Evolutionary conservation across 1,140 invertebrate genomes (phyloP).

Genomic region (Aphelinus certus): DNA sequence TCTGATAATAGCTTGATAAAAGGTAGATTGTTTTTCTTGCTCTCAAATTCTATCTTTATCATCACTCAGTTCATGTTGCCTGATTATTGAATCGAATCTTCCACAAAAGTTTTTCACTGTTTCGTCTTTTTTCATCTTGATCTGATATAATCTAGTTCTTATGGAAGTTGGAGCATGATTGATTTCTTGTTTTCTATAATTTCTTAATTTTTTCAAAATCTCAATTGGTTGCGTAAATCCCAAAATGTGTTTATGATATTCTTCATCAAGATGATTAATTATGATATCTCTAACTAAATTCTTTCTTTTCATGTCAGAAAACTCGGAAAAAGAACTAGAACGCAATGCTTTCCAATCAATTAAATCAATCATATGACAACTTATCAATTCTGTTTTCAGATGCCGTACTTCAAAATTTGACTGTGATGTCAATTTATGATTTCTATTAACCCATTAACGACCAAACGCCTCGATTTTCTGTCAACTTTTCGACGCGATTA

Average conservation of each 20-base stretch:
- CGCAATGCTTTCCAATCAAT: conserved; percentile 40
- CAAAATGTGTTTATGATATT: conserved; percentile 34
- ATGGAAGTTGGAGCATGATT: conserved; percentile 44
- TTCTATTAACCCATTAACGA: too few relatives aligned
- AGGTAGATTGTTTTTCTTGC: conserved; percentile 35
- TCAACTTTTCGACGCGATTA: too few relatives aligned
- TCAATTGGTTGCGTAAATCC: conserved; percentile 40
- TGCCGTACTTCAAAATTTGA: conserved; percentile 41
- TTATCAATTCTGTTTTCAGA: conserved; percentile 46
- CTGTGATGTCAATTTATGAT: too few relatives aligned
- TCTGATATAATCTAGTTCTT: conserved; percentile 7
- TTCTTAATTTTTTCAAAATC: conserved; percentile 42
- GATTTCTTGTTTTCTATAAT: conserved; percentile 38
- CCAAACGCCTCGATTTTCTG: too few relatives aligned
- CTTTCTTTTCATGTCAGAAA: conserved; percentile 28
- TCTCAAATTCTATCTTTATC: conserved; percentile 39
- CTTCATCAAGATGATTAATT: conserved; percentile 30
- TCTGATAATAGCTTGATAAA: too few relatives aligned
- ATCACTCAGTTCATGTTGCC: too few relatives aligned
- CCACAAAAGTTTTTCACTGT: too few relatives aligned
- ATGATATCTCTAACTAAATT: conserved; percentile 47
- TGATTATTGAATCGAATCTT: too few relatives aligned
- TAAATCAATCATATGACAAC: conserved; percentile 43
- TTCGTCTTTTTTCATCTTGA: too few relatives aligned
- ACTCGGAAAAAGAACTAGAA: conserved; percentile 35